Percentiles rank a stretch among this genome's conserved stretches.
Conservation (phyloP, 2,797 vertebrate species). For the Hydrophis major region DNA sequence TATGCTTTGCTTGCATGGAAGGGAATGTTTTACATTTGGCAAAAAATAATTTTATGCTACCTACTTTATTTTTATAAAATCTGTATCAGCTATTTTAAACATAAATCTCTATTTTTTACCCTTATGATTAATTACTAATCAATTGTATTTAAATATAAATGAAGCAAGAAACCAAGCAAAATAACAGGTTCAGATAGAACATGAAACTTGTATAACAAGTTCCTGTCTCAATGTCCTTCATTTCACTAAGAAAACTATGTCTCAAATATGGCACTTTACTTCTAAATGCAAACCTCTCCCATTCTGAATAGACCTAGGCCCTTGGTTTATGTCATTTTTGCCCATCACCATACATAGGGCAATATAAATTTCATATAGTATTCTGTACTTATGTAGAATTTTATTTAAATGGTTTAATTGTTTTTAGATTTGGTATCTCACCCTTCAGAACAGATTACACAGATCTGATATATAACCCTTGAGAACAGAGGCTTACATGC, state of each 20-base stretch:
- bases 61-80: background rate
- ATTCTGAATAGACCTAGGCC: background rate
- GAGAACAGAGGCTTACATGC: background rate
- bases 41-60: background rate
- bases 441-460: background rate
- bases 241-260: background rate
- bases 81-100: background rate
- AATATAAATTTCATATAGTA: background rate
- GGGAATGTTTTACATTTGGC: background rate
- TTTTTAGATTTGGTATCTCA: background rate
- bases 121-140: background rate
- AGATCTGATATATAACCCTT: background rate
- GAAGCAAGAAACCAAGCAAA: background rate
- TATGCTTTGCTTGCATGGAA: background rate
- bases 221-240: background rate
- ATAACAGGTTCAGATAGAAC: background rate
- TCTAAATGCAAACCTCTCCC: background rate
- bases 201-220: constrained; percentile 9
- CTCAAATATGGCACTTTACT: background rate
- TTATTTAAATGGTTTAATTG: background rate
- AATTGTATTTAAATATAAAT: background rate
- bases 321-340: background rate
- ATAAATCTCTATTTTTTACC: background rate
- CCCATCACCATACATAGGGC: background rate
- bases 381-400: background rate